Conservation (phyloP, 2,888 invertebrate species). For the Malthinus flaveolus region DNA sequence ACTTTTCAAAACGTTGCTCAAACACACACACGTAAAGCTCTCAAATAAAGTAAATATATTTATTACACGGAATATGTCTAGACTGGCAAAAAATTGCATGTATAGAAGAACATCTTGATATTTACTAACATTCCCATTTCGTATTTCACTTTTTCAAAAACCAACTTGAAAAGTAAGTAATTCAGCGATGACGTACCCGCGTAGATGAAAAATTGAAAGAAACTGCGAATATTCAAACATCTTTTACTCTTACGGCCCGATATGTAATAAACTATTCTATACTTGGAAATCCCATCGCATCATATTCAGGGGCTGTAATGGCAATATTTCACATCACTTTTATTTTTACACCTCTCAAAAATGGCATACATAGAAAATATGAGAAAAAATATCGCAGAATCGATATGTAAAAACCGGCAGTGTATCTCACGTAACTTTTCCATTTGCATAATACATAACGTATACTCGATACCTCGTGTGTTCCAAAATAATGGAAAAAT, state of each 20-base stretch:
- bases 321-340: neutral
- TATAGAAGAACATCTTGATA: neutral
- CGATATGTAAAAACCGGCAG: no score
- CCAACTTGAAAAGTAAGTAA: slow-evolving; percentile 7
- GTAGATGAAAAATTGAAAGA: slow-evolving; percentile 16
- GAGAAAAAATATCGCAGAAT: no score
- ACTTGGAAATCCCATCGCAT: slow-evolving; percentile 16
- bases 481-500: no score
- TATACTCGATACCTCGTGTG: no score
- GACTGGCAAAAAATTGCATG: slow-evolving; percentile 1
- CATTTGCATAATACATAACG: no score
- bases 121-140: neutral
- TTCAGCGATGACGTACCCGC: slow-evolving; percentile 18
- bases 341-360: neutral
- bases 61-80: neutral
- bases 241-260: slow-evolving; percentile 4
- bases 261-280: slow-evolving; percentile 7
- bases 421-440: no score
- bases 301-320: neutral
- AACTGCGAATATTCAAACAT: slow-evolving; percentile 9
- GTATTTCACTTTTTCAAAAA: slow-evolving; percentile 4
- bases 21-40: no score
- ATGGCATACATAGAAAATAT: neutral
- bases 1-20: no score
- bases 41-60: no score